Percentiles rank a stretch among this genome's conserved stretches.
Conservation (phyloP, 2,888 invertebrate genomes). For the Mesochorus sp. region DNA sequence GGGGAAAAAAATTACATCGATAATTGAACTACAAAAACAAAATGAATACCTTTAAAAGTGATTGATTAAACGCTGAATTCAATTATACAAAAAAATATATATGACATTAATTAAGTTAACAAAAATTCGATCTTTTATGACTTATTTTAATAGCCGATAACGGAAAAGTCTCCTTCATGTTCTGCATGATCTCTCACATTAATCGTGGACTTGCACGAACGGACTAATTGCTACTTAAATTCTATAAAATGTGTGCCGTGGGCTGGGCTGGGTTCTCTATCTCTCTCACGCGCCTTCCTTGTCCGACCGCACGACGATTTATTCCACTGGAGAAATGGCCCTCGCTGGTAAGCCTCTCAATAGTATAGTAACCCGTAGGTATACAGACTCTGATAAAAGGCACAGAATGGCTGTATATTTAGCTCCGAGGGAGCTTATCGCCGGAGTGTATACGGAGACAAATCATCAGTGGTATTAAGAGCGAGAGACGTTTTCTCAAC, state of each 20-base stretch:
- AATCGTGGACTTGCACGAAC: conserved; percentile 26
- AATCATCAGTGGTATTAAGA: conserved; percentile 19
- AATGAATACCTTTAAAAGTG: no score
- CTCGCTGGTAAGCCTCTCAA: neutral
- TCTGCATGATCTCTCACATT: conserved; percentile 31
- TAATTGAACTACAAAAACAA: no score
- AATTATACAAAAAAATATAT: no score
- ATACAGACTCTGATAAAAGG: conserved; percentile 9
- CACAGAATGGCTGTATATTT: conserved; percentile 1
- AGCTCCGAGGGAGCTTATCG: conserved; percentile 24
- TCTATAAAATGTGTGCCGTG: conserved; percentile 22
- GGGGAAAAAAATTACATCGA: no score
- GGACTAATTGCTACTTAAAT: conserved; percentile 50
- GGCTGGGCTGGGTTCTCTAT: conserved; percentile 19
- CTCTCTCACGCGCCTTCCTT: neutral
- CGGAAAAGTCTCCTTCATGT: neutral
- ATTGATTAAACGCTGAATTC: no score
- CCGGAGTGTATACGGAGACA: conserved; percentile 12
- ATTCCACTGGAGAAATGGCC: conserved; percentile 40
- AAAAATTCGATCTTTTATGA: conserved; percentile 1
- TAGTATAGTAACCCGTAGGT: conserved; percentile 8
- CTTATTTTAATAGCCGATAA: conserved; percentile 11
- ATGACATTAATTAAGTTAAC: neutral
- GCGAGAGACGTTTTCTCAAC: neutral
- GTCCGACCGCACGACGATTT: conserved; percentile 46